Evolutionary conservation across 2,797 vertebrate species (phyloP).

Genomic region (Delichon dasypus): DNA sequence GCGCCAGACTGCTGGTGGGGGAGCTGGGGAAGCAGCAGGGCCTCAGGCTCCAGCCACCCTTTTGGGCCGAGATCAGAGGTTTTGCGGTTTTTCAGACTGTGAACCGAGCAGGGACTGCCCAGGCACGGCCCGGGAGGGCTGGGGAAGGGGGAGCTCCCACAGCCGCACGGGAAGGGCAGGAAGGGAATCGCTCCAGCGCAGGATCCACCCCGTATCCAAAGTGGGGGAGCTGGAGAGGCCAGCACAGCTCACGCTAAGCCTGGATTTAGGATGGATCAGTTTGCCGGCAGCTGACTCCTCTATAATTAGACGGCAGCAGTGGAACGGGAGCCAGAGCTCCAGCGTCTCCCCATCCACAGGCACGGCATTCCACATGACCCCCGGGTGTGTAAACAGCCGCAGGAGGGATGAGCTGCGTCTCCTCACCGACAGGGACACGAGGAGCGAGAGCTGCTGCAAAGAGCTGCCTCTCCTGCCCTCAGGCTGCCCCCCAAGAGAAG

Average conservation of each 20-base stretch:
- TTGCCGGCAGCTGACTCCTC: conserved; percentile 34
- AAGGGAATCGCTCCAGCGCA: background rate
- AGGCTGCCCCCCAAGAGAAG: background rate
- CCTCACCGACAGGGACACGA: fast-evolving
- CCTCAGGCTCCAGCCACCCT: background rate
- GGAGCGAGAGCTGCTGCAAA: background rate
- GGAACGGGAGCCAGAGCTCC: background rate
- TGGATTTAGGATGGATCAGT: conserved; percentile 33
- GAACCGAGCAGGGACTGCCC: background rate
- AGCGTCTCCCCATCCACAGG: background rate
- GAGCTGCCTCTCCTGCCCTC: background rate
- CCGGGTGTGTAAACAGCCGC: fast-evolving
- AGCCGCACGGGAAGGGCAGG: background rate
- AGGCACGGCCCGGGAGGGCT: background rate
- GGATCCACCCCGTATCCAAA: background rate
- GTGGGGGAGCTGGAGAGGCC: background rate
- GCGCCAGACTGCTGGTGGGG: background rate
- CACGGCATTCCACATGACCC: background rate
- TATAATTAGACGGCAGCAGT: conserved; percentile 9
- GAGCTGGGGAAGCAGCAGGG: background rate
- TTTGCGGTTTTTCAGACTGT: background rate
- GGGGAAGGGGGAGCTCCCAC: background rate
- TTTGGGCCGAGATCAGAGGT: background rate
- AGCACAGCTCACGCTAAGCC: background rate
- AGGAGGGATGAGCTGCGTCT: background rate